These are phyloP conservation scores for Eudemis profundana DNA, from an alignment of 2,888 invertebrate genomes.

Conservation along the genomic window DNA sequence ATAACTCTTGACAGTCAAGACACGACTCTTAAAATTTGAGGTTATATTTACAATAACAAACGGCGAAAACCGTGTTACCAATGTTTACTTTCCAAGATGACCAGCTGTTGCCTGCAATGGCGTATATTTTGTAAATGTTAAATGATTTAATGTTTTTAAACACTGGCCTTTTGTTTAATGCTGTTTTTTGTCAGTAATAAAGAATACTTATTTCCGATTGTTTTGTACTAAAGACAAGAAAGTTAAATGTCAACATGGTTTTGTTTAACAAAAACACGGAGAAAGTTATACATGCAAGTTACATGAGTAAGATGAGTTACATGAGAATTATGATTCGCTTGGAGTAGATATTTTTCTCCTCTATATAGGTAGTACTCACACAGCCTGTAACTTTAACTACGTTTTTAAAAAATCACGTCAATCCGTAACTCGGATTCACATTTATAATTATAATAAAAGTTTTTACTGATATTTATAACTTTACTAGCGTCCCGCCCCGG, in stretches of 20 bases:
- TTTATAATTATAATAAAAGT: too few species aligned
- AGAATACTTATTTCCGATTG: not conserved
- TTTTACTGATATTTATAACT: too few species aligned
- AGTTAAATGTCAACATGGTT: not conserved
- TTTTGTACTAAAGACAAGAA: not conserved
- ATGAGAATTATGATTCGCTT: not conserved
- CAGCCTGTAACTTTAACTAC: too few species aligned
- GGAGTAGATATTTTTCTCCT: too few species aligned
- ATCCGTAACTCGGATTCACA: too few species aligned
- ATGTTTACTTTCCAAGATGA: constrained; percentile 6
- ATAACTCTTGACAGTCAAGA: not conserved
- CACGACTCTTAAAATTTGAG: constrained; percentile 11
- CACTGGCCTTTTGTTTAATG: not conserved
- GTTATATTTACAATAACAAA: constrained; percentile 27
- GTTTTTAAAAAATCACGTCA: too few species aligned
- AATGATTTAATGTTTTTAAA: constrained; percentile 20
- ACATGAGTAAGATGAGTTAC: not conserved
- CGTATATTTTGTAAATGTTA: constrained; percentile 20
- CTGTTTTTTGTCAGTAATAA: not conserved
- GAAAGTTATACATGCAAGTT: not conserved
- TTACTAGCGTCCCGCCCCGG: too few species aligned
- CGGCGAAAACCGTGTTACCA: constrained; percentile 18
- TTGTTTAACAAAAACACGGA: not conserved
- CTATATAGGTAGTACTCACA: too few species aligned
- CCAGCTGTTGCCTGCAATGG: not conserved